Evolutionary conservation across 2,797 vertebrate species (phyloP).

Genomic region (Caiman crocodilus): DNA sequence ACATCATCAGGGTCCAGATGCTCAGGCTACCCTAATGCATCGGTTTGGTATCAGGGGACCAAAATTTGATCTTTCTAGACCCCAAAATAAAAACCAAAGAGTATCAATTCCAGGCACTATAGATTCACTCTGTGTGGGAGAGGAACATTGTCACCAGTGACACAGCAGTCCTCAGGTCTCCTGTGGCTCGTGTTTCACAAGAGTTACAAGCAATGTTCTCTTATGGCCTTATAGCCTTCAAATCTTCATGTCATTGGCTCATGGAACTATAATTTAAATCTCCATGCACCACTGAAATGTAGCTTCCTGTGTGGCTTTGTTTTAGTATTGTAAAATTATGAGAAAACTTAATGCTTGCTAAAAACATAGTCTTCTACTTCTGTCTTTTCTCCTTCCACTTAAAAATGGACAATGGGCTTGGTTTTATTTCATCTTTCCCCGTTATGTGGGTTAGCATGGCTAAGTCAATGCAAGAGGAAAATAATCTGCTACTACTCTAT

Average conservation of each 20-base stretch:
- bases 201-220: neutral
- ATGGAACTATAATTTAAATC: rapidly evolving
- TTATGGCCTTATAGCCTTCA: rapidly evolving
- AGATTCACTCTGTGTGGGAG: rapidly evolving
- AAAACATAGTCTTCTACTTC: rapidly evolving
- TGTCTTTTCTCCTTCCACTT: no score
- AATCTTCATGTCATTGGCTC: rapidly evolving
- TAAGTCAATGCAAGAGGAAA: no score
- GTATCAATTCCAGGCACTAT: neutral
- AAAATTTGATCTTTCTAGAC: neutral
- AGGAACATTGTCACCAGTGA: rapidly evolving
- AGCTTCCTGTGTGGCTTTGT: neutral
- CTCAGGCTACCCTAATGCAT: neutral
- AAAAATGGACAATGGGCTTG: neutral
- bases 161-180: rapidly evolving
- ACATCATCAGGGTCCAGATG: neutral
- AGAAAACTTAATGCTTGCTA: neutral
- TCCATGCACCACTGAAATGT: neutral
- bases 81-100: neutral
- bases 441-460: rapidly evolving
- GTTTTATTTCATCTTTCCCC: neutral
- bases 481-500: no score
- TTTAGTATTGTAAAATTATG: rapidly evolving
- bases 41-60: neutral
- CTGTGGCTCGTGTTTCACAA: neutral